A percentile compares a stretch with the other conserved stretches of the same genome.
Evolutionary conservation across 2,888 invertebrate species (phyloP).

Genomic region (Rhagonycha fulva): DNA sequence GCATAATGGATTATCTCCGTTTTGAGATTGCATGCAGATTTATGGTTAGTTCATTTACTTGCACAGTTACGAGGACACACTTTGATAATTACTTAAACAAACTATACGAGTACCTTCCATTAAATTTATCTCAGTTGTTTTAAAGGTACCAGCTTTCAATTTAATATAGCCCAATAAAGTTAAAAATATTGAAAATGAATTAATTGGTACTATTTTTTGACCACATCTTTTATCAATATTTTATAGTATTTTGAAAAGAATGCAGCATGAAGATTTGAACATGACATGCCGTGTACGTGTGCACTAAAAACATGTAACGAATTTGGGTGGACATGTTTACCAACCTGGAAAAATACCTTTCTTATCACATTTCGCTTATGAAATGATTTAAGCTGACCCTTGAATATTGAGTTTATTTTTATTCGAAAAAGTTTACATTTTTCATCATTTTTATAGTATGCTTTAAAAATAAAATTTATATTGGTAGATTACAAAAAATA

Average conservation of each 20-base stretch:
- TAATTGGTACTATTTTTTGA: too few species aligned
- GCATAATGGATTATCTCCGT: conserved; percentile 26
- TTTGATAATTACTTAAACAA: neutral
- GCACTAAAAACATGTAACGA: neutral
- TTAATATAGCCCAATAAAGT: neutral
- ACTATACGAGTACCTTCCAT: neutral
- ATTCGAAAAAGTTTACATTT: neutral
- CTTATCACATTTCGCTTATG: neutral
- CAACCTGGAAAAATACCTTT: conserved; percentile 1
- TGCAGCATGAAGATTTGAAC: neutral
- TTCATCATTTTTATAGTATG: neutral
- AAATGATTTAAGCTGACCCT: neutral
- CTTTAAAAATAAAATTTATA: too few species aligned
- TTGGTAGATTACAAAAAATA: too few species aligned
- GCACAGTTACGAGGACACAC: neutral
- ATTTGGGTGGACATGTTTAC: conserved; percentile 2
- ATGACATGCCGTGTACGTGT: neutral
- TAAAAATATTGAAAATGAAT: neutral
- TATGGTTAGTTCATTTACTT: neutral
- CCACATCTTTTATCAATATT: neutral
- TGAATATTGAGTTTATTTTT: neutral
- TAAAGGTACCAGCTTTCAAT: neutral
- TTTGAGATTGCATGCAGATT: conserved; percentile 5
- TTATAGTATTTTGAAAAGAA: neutral
- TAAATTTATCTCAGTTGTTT: neutral